Percentiles rank a stretch among this genome's conserved stretches.
phyloP scores from a whole-genome alignment of 2,797 vertebrate species.

The Holocentrus rufus region DNA sequence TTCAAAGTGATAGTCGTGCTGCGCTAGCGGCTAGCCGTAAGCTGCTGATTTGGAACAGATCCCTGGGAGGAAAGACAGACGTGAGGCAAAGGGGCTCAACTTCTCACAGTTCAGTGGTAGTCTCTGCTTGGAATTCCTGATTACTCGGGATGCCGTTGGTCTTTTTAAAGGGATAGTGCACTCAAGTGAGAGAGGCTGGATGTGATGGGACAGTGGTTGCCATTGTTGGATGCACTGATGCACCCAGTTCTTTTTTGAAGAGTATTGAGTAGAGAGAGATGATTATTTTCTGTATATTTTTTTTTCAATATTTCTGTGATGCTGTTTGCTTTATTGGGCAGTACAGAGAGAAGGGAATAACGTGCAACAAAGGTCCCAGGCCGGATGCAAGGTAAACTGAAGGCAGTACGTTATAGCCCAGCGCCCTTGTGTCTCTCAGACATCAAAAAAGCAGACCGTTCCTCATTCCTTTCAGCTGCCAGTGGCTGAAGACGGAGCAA shows the following conservation, averaged over 20 bases:
- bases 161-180: constrained; percentile 21
- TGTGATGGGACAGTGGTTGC: neutral
- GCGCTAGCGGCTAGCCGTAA: constrained; percentile 29
- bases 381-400: constrained; percentile 2
- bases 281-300: too few relatives aligned
- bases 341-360: too few relatives aligned
- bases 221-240: neutral
- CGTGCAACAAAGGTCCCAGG: too few relatives aligned
- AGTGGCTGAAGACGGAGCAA: constrained; percentile 17
- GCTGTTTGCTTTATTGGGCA: too few relatives aligned
- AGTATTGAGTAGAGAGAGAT: too few relatives aligned
- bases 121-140: constrained; percentile 41
- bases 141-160: constrained; percentile 1
- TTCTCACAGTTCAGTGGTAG: constrained; percentile 39
- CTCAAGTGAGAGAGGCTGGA: neutral
- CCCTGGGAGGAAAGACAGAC: constrained; percentile 23
- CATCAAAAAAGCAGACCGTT: constrained; percentile 28
- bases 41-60: constrained; percentile 57
- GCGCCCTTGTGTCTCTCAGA: constrained; percentile 20
- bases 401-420: constrained; percentile 5
- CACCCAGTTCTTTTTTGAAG: too few relatives aligned
- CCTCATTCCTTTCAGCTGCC: constrained; percentile 27
- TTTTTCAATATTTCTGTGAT: too few relatives aligned
- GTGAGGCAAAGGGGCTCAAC: constrained; percentile 16
- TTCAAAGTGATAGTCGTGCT: constrained; percentile 42